These are phyloP conservation scores for Helarctos malayanus DNA, from an alignment of 2,797 vertebrate genomes.

Conservation along the genomic window DNA sequence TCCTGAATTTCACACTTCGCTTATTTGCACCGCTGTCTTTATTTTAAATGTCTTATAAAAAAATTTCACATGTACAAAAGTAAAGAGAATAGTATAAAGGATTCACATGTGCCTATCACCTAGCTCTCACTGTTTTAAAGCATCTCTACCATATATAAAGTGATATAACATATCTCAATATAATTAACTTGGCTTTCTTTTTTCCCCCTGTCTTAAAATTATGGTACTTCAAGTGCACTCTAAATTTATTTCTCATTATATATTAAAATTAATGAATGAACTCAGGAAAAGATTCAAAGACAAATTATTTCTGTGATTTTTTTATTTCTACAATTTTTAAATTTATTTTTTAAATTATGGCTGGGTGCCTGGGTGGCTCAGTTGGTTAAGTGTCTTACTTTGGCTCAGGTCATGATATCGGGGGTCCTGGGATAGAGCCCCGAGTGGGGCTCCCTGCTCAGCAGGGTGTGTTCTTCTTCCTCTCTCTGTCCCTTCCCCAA, in stretches of 20 bases:
- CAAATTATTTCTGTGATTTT: constrained; percentile 43
- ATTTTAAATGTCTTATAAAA: constrained; percentile 63
- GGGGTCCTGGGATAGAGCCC: not conserved
- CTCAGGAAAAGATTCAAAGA: constrained; percentile 2
- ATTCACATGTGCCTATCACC: not conserved
- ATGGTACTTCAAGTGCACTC: not conserved
- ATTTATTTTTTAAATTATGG: not conserved
- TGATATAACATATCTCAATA: not conserved
- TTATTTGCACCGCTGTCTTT: constrained; percentile 46
- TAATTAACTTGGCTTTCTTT: constrained; percentile 59
- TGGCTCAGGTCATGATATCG: not conserved
- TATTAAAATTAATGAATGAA: constrained; percentile 59
- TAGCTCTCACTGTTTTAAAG: constrained; percentile 47
- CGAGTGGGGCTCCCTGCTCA: not conserved
- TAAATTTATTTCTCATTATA: constrained; percentile 43
- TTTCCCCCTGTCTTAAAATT: constrained; percentile 39
- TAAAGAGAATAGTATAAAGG: constrained; percentile 34
- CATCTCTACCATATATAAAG: constrained; percentile 13
- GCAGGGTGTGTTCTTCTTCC: not conserved
- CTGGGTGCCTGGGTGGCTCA: not conserved
- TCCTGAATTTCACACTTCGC: constrained; percentile 24
- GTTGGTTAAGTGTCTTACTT: not conserved
- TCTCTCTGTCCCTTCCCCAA: not conserved
- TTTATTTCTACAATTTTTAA: constrained; percentile 26
- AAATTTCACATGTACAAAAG: not conserved